Base-by-base conservation (phyloP, 2,888 invertebrate species). In the Stramonita haemastoma region DNA sequence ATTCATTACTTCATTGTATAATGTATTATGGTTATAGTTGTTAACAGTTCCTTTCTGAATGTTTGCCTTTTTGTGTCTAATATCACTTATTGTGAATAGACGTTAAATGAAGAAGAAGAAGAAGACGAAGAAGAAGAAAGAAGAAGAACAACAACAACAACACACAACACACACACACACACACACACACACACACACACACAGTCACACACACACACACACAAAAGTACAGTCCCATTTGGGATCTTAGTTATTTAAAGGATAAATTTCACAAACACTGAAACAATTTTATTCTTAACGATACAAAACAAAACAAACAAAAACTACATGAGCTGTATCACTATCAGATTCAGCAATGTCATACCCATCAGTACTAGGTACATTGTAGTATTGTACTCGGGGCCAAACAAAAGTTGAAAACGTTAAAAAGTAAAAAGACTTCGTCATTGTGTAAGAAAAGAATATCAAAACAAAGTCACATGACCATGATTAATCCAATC, bases 131-230 rank as follows among this genome's bases (percentile, higher is more conserved):
- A n/a, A n/a, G n/a, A n/a, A n/a, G n/a, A n/a, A n/a, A n/a, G n/a
- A n/a, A n/a, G n/a, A n/a, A n/a, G n/a, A n/a, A n/a, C n/a, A n/a
- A n/a, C n/a, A n/a, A n/a, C n/a, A n/a, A n/a, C n/a, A n/a, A n/a
- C n/a, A n/a, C n/a, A n/a, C n/a, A n/a, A n/a, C n/a, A n/a, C n/a
- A 34, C n/a, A 70, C 70, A 70, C 70, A 60, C 60, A 60, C 13
- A 13, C 60, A 60, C 60, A 60, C 60, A 60, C 60, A 60, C 60
- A 60, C 60, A 60, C 60, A 84, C 56, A 84, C 84, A 84, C 84
- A 84, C 84, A 57, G 56, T 56, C 56, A 56, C 56, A 84, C 60
- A 85, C 85, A 60, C 85, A 32, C 32, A 85, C 85, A 66, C 86
- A 86, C n/a, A 57, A 57, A 85, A n/a, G 4, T 46, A 85, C 46